These are phyloP conservation scores for Lerema accius DNA, from an alignment of 1,140 invertebrate genomes.

Conservation along the genomic window DNA sequence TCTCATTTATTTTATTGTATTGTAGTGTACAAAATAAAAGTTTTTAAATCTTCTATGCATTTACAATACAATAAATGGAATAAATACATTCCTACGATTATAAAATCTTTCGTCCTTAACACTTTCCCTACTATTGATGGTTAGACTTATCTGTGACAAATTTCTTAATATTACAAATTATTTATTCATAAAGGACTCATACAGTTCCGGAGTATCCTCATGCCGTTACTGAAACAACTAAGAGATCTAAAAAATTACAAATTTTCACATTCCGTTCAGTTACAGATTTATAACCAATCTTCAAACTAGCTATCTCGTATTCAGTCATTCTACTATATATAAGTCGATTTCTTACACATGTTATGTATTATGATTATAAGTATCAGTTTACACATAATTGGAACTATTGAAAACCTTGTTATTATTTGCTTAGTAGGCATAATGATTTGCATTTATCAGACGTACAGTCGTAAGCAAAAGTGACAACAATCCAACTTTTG, in stretches of 20 bases:
- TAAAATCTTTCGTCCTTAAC: too few species aligned
- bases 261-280: conserved; percentile 14
- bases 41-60: too few species aligned
- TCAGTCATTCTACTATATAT: conserved; percentile 13
- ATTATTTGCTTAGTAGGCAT: conserved; percentile 2
- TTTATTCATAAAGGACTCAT: background rate
- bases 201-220: conserved; percentile 13
- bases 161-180: conserved; percentile 1
- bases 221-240: conserved; percentile 29
- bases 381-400: background rate
- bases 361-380: background rate
- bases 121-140: too few species aligned
- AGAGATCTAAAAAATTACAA: conserved; percentile 30
- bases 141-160: conserved; percentile 24
- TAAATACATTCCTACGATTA: too few species aligned
- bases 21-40: too few species aligned
- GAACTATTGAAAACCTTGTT: background rate
- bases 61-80: too few species aligned
- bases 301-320: conserved; percentile 24
- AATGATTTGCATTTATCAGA: background rate
- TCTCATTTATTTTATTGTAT: too few species aligned
- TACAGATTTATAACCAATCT: conserved; percentile 26
- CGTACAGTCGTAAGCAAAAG: conserved; percentile 12
- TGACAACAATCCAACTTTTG: conserved; percentile 4
- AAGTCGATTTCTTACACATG: conserved; percentile 10